These are phyloP conservation scores for Thamnaconus septentrionalis DNA, from an alignment of 2,113 vertebrate species.

Conservation along the genomic window DNA sequence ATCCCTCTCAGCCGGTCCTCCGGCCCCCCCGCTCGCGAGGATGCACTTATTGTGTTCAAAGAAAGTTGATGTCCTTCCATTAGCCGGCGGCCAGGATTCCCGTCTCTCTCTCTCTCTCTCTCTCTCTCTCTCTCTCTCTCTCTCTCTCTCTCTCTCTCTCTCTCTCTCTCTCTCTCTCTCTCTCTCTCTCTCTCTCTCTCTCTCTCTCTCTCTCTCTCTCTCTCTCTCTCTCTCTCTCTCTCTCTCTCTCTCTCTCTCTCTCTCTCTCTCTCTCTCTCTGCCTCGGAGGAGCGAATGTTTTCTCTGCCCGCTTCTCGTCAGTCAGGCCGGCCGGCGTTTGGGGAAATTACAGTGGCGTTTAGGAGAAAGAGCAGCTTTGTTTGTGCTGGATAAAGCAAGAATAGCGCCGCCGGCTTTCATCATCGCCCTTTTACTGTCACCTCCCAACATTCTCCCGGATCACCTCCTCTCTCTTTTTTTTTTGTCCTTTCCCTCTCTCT, in stretches of 20 bases:
- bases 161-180: no score
- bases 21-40: slow-evolving; percentile 18
- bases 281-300: slow-evolving; percentile 61
- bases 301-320: slow-evolving; percentile 34
- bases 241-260: slow-evolving; percentile 24
- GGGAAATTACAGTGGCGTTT: slow-evolving; percentile 64
- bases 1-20: slow-evolving; percentile 10
- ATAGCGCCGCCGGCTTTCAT: slow-evolving; percentile 67
- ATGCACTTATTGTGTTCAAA: slow-evolving; percentile 14
- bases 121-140: no score
- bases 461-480: slow-evolving; percentile 62
- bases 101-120: no score
- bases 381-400: slow-evolving; percentile 56
- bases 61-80: slow-evolving; percentile 54
- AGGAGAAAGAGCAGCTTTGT: slow-evolving; percentile 61
- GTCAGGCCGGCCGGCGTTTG: slow-evolving; percentile 63
- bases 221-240: no score
- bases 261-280: slow-evolving; percentile 41
- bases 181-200: no score
- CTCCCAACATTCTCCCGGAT: slow-evolving; percentile 55
- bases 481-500: slow-evolving; percentile 46
- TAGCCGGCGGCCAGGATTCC: slow-evolving; percentile 48
- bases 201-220: no score
- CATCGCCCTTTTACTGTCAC: slow-evolving; percentile 66
- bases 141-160: no score